A percentile compares a stretch with the other conserved stretches of the same genome.
These are phyloP conservation scores for Paragorgia papillata DNA, from an alignment of 92 coral and sea anemone species.

Conservation along the genomic window DNA sequence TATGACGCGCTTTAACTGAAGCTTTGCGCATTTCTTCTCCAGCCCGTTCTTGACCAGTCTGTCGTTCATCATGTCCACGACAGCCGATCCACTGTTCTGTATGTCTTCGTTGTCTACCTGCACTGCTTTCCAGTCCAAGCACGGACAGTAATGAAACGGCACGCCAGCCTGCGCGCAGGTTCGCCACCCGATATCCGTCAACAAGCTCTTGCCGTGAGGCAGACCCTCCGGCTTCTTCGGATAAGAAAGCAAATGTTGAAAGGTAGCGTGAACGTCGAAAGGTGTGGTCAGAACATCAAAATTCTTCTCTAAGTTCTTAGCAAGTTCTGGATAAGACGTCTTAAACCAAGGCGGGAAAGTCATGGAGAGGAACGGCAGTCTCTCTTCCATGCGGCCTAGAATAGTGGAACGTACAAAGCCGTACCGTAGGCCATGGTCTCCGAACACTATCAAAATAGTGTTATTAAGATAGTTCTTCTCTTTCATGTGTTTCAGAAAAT, in stretches of 20 bases:
- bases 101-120: constrained; percentile 60
- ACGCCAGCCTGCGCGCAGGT: constrained; percentile 65
- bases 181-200: constrained; percentile 57
- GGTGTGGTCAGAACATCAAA: constrained; percentile 58
- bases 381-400: constrained; percentile 65
- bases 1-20: constrained; percentile 38
- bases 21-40: constrained; percentile 46
- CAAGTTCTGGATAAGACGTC: constrained; percentile 48
- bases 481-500: constrained; percentile 46
- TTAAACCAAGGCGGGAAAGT: constrained; percentile 66
- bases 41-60: constrained; percentile 32
- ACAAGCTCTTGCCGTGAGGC: constrained; percentile 60
- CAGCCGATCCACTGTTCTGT: constrained; percentile 59
- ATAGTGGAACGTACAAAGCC: constrained; percentile 65
- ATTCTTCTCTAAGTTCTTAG: constrained; percentile 42
- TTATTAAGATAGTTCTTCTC: constrained; percentile 56
- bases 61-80: constrained; percentile 71
- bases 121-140: constrained; percentile 59
- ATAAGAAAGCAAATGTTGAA: constrained; percentile 55
- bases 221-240: constrained; percentile 32
- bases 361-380: constrained; percentile 61
- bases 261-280: constrained; percentile 65
- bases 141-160: constrained; percentile 67
- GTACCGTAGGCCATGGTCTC: constrained; percentile 70
- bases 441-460: constrained; percentile 55